A percentile compares a stretch with the other conserved stretches of the same genome.
Evolutionary conservation across 2,113 vertebrate genomes (phyloP).

Genomic region (Symphodus melops): DNA sequence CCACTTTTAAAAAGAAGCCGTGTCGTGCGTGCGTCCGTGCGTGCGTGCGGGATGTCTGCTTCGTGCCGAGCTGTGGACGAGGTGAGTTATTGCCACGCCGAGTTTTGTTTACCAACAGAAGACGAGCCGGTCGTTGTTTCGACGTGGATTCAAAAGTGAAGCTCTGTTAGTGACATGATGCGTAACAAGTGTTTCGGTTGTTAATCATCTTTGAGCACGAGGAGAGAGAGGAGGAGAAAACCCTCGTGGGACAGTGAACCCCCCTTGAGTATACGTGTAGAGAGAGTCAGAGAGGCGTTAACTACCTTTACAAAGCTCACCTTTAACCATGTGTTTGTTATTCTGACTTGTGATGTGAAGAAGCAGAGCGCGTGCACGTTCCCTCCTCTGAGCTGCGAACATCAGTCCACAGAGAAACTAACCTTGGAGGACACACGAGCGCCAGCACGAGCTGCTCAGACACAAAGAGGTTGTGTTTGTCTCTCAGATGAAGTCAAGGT

Average conservation of each 20-base stretch:
- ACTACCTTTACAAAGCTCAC: too few relatives aligned
- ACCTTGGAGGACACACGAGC: constrained; percentile 13
- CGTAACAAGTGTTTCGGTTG: constrained; percentile 63
- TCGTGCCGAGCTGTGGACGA: constrained; percentile 27
- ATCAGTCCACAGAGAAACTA: constrained; percentile 34
- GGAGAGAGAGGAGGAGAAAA: neutral
- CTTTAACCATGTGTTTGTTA: neutral
- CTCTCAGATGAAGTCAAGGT: neutral
- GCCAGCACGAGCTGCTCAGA: neutral
- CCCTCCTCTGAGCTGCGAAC: constrained; percentile 24
- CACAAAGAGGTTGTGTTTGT: constrained; percentile 21
- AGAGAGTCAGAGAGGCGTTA: neutral
- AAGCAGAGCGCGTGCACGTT: constrained; percentile 28
- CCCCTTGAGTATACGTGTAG: too few relatives aligned
- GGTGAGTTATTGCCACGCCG: constrained; percentile 62
- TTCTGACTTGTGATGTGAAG: constrained; percentile 8
- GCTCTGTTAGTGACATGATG: constrained; percentile 17
- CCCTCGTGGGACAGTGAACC: constrained; percentile 3
- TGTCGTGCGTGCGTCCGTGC: constrained; percentile 7
- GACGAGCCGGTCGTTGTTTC: neutral
- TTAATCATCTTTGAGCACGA: neutral
- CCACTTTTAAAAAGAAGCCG: constrained; percentile 30
- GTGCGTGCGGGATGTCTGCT: constrained; percentile 30
- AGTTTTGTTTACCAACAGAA: neutral
- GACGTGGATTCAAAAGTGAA: constrained; percentile 30